Conservation (phyloP, 2,888 invertebrate species). For the Spilarctia lutea region DNA sequence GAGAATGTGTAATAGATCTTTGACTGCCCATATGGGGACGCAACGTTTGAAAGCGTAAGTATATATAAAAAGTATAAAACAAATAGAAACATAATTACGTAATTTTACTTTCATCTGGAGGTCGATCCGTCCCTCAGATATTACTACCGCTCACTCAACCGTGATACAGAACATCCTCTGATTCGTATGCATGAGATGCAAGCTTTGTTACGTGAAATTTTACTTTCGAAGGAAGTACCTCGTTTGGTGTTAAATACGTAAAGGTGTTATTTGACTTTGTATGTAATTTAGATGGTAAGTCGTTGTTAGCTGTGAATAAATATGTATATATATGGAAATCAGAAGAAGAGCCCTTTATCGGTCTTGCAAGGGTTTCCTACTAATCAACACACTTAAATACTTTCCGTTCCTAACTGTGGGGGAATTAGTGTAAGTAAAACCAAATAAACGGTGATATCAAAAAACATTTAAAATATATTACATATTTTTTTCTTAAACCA, state of each 20-base stretch:
- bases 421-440: too few relatives aligned
- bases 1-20: background rate
- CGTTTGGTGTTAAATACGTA: slow-evolving; percentile 13
- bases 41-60: background rate
- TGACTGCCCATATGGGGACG: background rate
- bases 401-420: background rate
- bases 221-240: slow-evolving; percentile 37
- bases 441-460: too few relatives aligned
- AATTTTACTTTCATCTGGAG: slow-evolving; percentile 37
- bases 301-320: slow-evolving; percentile 25
- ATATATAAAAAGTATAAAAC: background rate
- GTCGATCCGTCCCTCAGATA: slow-evolving; percentile 5
- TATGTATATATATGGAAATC: background rate
- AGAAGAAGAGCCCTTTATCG: background rate
- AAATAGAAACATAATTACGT: background rate
- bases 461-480: too few relatives aligned
- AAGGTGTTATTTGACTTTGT: slow-evolving; percentile 16
- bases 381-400: background rate
- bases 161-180: slow-evolving; percentile 52
- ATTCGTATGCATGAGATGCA: slow-evolving; percentile 63
- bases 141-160: slow-evolving; percentile 15
- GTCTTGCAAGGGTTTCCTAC: background rate
- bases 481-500: too few relatives aligned
- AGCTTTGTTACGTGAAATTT: slow-evolving; percentile 32
- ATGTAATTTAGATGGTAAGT: slow-evolving; percentile 17